Base-by-base conservation (phyloP, 1,140 invertebrate genomes). In the Ladona fulva region DNA sequence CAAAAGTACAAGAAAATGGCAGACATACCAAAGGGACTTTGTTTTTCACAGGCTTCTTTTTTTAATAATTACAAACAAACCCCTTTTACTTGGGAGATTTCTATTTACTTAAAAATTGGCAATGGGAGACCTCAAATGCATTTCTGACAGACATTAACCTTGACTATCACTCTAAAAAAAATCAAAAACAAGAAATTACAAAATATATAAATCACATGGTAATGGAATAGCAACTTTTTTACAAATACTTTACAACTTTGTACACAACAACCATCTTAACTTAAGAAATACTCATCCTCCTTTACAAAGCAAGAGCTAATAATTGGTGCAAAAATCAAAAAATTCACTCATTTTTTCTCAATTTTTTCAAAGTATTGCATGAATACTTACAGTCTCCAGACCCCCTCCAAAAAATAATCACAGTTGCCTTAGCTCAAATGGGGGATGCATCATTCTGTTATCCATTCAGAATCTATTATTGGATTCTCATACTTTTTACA, bases 201-300 rank as follows among this genome's bases (percentile, higher is more conserved):
- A 66, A 66, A 66, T 66, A 66, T 66, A 66, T 66, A 66, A 66
- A 66, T 66, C 52, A 66, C 52, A 66, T 66, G n/a, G 52, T 19
- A 66, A 66, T 22, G 14, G 52, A 66, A 66, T 66, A 22, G 52
- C 52, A 66, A 37, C 29, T 37, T 66, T 66, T 66, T 66, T 66
- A 66, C 52, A 66, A 19, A 66, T 66, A 66, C 52, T 66, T 3
- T 66, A 66, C 52, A 66, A 66, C 52, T 66, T 66, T 66, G 52
- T 66, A 66, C 52, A 66, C 52, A 66, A 66, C 52, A 66, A 66
- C 52, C 52, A 66, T 66, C 52, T 66, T 66, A 66, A 66, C 52
- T 66, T 66, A 66, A 66, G 52, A 66, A 19, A 66, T 22, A 66
- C 52, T 19, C 52, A 19, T 22, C n/a, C 1, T 66, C n/a, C 52